These are phyloP conservation scores for Eristalis pertinax DNA, from an alignment of 2,888 invertebrate species.

Conservation along the genomic window DNA sequence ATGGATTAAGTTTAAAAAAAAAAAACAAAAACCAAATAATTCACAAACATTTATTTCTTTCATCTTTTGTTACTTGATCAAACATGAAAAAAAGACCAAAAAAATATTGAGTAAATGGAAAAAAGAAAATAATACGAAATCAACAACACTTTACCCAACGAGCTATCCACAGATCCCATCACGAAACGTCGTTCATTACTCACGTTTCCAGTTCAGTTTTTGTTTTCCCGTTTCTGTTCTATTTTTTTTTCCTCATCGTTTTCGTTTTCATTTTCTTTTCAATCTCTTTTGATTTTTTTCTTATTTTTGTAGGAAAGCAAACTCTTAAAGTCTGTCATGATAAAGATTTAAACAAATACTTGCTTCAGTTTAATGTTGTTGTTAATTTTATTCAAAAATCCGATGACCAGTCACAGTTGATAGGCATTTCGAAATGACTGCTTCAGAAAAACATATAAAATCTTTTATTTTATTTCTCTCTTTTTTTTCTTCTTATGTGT, in stretches of 20 bases:
- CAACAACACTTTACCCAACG: constrained; percentile 68
- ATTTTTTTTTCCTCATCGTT: not conserved
- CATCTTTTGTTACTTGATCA: constrained; percentile 1
- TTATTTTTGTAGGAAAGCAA: constrained; percentile 59
- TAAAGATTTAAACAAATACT: constrained; percentile 67
- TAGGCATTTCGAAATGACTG: constrained; percentile 53
- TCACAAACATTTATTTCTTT: constrained; percentile 38
- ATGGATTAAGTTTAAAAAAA: constrained; percentile 72
- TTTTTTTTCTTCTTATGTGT: constrained; percentile 36
- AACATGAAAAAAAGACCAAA: constrained; percentile 64
- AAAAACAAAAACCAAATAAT: constrained; percentile 42
- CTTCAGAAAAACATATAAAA: not conserved
- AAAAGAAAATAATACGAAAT: constrained; percentile 39
- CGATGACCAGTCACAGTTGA: constrained; percentile 44
- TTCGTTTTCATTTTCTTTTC: constrained; percentile 8
- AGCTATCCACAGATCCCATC: constrained; percentile 30
- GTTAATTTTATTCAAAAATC: constrained; percentile 59
- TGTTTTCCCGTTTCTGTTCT: constrained; percentile 9
- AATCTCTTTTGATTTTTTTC: constrained; percentile 18
- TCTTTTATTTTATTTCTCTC: constrained; percentile 11
- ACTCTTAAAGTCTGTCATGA: constrained; percentile 60
- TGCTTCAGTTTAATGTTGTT: constrained; percentile 67
- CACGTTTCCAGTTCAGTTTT: constrained; percentile 20
- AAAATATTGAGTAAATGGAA: constrained; percentile 49
- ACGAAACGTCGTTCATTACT: constrained; percentile 31